Evolutionary conservation across 2,888 invertebrate species (phyloP), one percentile per base, ranked within the genome.

Genomic region (Tribolium freemani): DNA sequence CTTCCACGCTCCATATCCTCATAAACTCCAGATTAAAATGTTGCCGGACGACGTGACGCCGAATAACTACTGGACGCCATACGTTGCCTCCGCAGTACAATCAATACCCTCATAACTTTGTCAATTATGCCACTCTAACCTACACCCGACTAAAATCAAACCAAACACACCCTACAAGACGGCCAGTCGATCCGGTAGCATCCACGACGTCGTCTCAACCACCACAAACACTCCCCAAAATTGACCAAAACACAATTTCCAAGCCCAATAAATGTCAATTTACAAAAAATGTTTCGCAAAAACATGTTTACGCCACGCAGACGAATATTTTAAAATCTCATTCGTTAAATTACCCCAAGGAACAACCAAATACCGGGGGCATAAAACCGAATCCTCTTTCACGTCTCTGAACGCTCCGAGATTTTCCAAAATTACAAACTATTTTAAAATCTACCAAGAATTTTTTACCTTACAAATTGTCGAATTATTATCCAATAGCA

Each of bases 1-100:
- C 81, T 81, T 81, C 80, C 81, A 80, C 78, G 77, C 79, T 77
- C 79, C 75, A 76, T 75, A 73, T 79, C 71, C 71, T 73, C 67
- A 60, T 73, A 70, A 73, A 73, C 67, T 73, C 71, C 66, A 71
- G 70, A 73, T 73, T 70, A 73, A 73, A 73, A 73, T 73, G 73
- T 73, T 71, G 70, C 73, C 71, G 73, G 73, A 73, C 73, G 69
- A 70, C 73, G 67, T 73, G 73, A 73, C 73, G 70, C 73, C 73
- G 64, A 73, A 73, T 73, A 73, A 73, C 73, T 66, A 73, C 70
- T 70, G 73, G 66, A 70, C 73, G 70, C 58, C 70, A 68, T 60
- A 73, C 69, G 66, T 73, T 73, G 73, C 73, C 73, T 73, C 73
- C 64, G 69, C 73, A 73, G 61, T 73, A 73, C 70, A 73, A 73